A percentile compares a stretch with the other conserved stretches of the same genome.
Evolutionary conservation across 2,797 vertebrate species (phyloP).

Genomic region (Microchirus variegatus): DNA sequence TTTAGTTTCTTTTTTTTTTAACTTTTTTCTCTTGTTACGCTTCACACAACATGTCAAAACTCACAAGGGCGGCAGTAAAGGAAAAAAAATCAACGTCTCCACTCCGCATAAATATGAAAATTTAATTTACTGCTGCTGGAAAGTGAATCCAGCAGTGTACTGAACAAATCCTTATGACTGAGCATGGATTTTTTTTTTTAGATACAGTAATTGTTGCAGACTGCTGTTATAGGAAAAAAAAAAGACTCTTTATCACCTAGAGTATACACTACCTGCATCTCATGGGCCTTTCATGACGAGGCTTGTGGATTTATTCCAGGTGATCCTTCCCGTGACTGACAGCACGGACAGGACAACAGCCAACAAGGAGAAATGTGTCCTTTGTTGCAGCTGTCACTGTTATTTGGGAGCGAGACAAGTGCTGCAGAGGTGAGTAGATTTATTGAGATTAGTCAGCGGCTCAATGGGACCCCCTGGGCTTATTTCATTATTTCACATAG

Average conservation of each 20-base stretch:
- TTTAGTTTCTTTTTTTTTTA: too few species aligned
- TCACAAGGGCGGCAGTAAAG: conserved; percentile 11
- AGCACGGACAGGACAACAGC: conserved; percentile 30
- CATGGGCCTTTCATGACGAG: conserved; percentile 12
- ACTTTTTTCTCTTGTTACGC: conserved; percentile 37
- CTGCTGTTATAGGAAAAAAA: conserved; percentile 12
- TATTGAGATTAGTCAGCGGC: conserved; percentile 54
- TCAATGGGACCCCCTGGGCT: conserved; percentile 58
- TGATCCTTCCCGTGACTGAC: conserved; percentile 39
- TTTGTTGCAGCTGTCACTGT: conserved; percentile 36
- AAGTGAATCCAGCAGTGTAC: background rate
- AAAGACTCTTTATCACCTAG: conserved; percentile 17
- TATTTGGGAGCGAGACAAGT: conserved; percentile 39
- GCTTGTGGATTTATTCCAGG: conserved; percentile 28
- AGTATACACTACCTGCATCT: background rate
- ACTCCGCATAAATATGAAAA: conserved; percentile 25
- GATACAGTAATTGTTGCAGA: background rate
- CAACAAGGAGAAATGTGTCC: conserved; percentile 42
- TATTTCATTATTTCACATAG: conserved; percentile 60
- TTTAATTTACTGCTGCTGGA: conserved; percentile 21
- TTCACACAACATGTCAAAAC: conserved; percentile 38
- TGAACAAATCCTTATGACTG: conserved; percentile 7
- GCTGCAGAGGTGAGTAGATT: conserved; percentile 43
- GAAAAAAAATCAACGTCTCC: conserved; percentile 10
- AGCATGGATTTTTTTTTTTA: background rate